Evolutionary conservation across 2,888 invertebrate species (phyloP).

Genomic region (Eremobia ochroleuca): DNA sequence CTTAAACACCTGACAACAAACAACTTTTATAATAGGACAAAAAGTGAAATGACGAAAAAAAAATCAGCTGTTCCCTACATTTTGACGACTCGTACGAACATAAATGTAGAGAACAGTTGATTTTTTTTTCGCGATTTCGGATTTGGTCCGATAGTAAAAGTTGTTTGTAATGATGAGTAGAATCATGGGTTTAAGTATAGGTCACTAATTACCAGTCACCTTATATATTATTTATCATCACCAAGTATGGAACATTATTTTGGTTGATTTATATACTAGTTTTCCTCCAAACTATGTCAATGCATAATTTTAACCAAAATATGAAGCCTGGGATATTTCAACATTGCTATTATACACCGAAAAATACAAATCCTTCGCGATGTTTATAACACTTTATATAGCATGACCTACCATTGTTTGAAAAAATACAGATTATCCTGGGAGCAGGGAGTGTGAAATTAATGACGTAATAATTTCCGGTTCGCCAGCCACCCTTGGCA

Average conservation of each 20-base stretch:
- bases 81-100: no score
- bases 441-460: constrained; percentile 79
- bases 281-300: not conserved
- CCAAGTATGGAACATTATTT: not conserved
- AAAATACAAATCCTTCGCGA: not conserved
- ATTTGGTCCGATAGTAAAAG: no score
- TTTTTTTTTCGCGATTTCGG: no score
- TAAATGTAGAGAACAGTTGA: no score
- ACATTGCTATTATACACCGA: not conserved
- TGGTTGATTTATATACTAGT: not conserved
- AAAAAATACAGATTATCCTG: constrained; percentile 44
- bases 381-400: not conserved
- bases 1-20: no score
- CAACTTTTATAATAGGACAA: no score
- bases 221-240: no score
- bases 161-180: no score
- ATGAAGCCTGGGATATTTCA: not conserved
- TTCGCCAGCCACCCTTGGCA: constrained; percentile 79
- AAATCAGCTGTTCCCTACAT: no score
- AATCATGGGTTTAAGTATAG: no score
- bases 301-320: not conserved
- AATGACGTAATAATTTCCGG: constrained; percentile 88
- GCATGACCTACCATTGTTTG: not conserved
- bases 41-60: no score
- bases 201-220: no score